Evolutionary conservation across 2,888 invertebrate species (phyloP), one percentile per base, ranked within the genome.

Genomic region (Ellobium chinense): DNA sequence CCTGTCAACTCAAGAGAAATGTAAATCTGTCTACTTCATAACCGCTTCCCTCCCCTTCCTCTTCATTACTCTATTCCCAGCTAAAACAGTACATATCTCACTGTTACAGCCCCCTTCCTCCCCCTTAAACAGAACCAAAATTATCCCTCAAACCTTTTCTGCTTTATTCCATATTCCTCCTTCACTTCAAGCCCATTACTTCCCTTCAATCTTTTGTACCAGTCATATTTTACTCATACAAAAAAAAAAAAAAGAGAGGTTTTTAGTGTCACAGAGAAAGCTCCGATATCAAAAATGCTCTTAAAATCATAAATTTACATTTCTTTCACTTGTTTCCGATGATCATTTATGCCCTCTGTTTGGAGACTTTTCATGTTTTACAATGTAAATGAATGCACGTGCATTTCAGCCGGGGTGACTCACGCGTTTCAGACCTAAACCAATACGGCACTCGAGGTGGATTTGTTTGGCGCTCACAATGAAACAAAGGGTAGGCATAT

Each of bases 351-450:
- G 34, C 1, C 24, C 56, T 58, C 24, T 60, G n/a, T 72, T 34
- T 46, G 58, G 14, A 31, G 34, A 9, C 34, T 24, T 37, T 58
- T 60, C 34, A 72, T 36, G 34, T 31, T 72, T 72, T 72, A 58
- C 72, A 58, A 72, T 72, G 72, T 72, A 72, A 72, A 72, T 72
- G 58, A 72, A 36, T 36, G 58, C 72, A 60, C 72, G 72, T 72
- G 72, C 36, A n/a, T 34, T 9, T 21, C 4, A 36, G n/a, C 36
- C 58, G 27, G 24, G 56, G 58, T 72, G 72, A 72, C 58, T 72
- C 72, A 72, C 37, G 58, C 27, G 34, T 9, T n/a, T 36, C 37
- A 72, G 27, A 36, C 34, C 36, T 36, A 24, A 72, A 36, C 58
- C n/a, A 56, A 58, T 56, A 69, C 27, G 46, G 5, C 31, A 12